Percentiles rank a stretch among this genome's conserved stretches.
These are phyloP conservation scores for Tretioscincus oriximinensis DNA, from an alignment of 2,113 vertebrate genomes.

Conservation along the genomic window DNA sequence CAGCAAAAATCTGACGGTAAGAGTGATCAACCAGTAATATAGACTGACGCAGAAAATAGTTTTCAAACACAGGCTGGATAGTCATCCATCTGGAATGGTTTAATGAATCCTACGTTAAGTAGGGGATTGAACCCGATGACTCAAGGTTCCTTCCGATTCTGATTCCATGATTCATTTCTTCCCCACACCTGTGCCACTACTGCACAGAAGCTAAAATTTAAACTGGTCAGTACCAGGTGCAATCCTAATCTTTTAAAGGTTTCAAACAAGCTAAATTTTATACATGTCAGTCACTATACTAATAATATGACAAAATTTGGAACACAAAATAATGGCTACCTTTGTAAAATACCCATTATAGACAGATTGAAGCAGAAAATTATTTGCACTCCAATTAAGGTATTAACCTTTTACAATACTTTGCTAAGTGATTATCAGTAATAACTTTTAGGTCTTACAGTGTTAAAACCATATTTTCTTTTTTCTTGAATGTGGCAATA, in stretches of 20 bases:
- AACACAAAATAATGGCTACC: slow-evolving; percentile 25
- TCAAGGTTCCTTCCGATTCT: no score
- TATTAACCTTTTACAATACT: slow-evolving; percentile 45
- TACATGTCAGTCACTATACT: background rate
- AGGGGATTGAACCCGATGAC: no score
- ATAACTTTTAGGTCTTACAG: background rate
- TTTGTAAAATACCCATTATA: slow-evolving; percentile 55
- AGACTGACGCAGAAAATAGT: no score
- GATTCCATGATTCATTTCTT: no score
- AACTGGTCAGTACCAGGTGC: no score
- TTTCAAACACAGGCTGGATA: no score
- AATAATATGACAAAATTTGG: background rate
- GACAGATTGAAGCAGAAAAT: slow-evolving; percentile 43
- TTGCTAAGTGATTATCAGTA: slow-evolving; percentile 28
- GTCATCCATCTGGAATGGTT: no score
- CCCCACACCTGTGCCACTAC: no score
- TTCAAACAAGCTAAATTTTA: slow-evolving; percentile 37
- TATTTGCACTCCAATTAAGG: slow-evolving; percentile 38
- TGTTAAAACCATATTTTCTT: slow-evolving; percentile 7
- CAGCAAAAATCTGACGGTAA: no score
- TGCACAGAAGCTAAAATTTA: no score
- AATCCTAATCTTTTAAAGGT: slow-evolving; percentile 26
- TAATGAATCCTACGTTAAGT: no score
- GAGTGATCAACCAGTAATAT: no score
- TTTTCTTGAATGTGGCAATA: slow-evolving; percentile 11